Conservation (phyloP, 2,113 vertebrate species). For the Dendrocopos noguchii region DNA sequence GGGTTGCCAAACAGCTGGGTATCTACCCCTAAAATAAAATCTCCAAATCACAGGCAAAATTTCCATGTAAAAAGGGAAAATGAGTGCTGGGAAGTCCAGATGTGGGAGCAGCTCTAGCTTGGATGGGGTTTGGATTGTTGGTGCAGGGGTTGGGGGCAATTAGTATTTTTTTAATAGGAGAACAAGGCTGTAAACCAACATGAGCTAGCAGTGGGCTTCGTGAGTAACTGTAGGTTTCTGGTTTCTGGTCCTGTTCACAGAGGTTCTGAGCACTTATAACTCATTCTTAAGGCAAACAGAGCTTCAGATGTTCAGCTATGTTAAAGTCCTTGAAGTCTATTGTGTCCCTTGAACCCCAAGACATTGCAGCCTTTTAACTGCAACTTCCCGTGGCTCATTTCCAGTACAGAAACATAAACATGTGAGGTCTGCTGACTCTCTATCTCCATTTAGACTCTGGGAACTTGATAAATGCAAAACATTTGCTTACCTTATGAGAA, state of each 20-base stretch:
- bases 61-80: neutral
- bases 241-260: neutral
- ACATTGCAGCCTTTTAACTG: slow-evolving; percentile 58
- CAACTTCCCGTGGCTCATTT: slow-evolving; percentile 59
- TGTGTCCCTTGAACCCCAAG: slow-evolving; percentile 44
- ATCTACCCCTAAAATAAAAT: neutral
- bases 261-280: neutral
- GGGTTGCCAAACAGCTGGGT: slow-evolving; percentile 29
- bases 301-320: neutral
- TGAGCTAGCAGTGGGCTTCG: neutral
- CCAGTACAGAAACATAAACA: slow-evolving; percentile 70
- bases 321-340: neutral
- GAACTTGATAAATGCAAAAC: slow-evolving; percentile 70
- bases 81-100: neutral
- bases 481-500: slow-evolving; percentile 67
- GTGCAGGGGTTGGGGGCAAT: neutral
- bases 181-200: neutral
- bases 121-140: neutral
- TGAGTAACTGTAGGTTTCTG: neutral
- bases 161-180: neutral
- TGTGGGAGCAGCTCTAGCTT: neutral
- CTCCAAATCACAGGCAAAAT: neutral
- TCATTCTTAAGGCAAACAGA: slow-evolving; percentile 4
- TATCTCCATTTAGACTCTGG: slow-evolving; percentile 58
- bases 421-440: slow-evolving; percentile 54